Evolutionary conservation across 2,888 invertebrate species (phyloP).

Genomic region (Drosophila prostipennis): DNA sequence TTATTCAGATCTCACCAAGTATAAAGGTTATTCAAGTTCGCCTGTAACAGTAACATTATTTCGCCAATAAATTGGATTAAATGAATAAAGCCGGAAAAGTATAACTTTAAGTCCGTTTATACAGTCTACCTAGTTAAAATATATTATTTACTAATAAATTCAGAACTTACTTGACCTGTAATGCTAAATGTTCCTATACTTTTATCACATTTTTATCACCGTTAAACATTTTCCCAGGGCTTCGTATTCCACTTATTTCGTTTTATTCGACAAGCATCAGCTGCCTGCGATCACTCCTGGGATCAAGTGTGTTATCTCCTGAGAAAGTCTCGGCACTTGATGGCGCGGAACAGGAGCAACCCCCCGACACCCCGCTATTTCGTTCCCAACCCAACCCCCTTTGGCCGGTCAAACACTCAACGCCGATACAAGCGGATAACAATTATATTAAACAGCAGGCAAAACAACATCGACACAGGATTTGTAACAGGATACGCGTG

Average conservation of each 20-base stretch:
- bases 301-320: constrained; percentile 48
- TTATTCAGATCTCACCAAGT: too few relatives aligned
- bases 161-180: too few relatives aligned
- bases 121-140: too few relatives aligned
- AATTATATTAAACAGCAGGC: constrained; percentile 77
- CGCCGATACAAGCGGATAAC: constrained; percentile 69
- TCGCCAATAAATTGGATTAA: too few relatives aligned
- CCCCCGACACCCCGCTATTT: background rate
- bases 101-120: too few relatives aligned
- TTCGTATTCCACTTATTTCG: constrained; percentile 31
- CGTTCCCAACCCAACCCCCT: constrained; percentile 16
- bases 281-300: constrained; percentile 35
- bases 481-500: constrained; percentile 84
- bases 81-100: too few relatives aligned
- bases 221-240: constrained; percentile 43
- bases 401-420: constrained; percentile 13
- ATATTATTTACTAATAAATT: too few relatives aligned
- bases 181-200: too few relatives aligned
- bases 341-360: constrained; percentile 16
- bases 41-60: too few relatives aligned
- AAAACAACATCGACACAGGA: constrained; percentile 75
- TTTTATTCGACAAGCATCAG: constrained; percentile 47
- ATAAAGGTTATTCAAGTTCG: too few relatives aligned
- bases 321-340: constrained; percentile 67
- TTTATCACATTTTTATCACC: too few relatives aligned